Conservation (phyloP, 2,888 invertebrate species). For the Hipparchia sbordonii region DNA sequence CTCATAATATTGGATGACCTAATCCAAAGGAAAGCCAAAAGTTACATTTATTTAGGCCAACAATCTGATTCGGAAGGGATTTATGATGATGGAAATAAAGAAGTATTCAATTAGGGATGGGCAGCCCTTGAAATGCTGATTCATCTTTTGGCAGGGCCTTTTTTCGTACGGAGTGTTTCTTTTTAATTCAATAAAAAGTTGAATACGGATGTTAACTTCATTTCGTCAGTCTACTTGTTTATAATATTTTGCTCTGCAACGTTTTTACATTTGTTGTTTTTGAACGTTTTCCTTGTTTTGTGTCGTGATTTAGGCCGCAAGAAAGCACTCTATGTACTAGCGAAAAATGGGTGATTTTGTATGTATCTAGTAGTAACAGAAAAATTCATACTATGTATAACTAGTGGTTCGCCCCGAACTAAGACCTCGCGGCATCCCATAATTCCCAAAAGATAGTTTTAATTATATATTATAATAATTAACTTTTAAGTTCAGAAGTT, state of each 20-base stretch:
- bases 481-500: too few species aligned
- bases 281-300: neutral
- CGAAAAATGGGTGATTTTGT: too few species aligned
- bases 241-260: too few species aligned
- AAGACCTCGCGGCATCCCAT: too few species aligned
- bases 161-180: neutral
- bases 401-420: too few species aligned
- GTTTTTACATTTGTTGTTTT: neutral
- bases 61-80: constrained; percentile 25
- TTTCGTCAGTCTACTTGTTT: neutral
- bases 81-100: constrained; percentile 25
- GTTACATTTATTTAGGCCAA: constrained; percentile 25
- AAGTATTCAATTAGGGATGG: constrained; percentile 25
- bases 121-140: constrained; percentile 10
- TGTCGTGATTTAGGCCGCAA: too few species aligned
- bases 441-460: too few species aligned
- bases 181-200: constrained; percentile 14
- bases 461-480: too few species aligned
- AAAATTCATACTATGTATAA: too few species aligned
- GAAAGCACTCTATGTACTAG: too few species aligned
- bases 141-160: constrained; percentile 10
- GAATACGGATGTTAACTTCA: constrained; percentile 1
- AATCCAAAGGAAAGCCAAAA: constrained; percentile 27
- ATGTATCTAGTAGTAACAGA: too few species aligned
- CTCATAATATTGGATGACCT: constrained; percentile 32